Percentiles rank a stretch among this genome's conserved stretches.
phyloP scores from a whole-genome alignment of 2,113 vertebrate species.

The Macquaria australasica region DNA sequence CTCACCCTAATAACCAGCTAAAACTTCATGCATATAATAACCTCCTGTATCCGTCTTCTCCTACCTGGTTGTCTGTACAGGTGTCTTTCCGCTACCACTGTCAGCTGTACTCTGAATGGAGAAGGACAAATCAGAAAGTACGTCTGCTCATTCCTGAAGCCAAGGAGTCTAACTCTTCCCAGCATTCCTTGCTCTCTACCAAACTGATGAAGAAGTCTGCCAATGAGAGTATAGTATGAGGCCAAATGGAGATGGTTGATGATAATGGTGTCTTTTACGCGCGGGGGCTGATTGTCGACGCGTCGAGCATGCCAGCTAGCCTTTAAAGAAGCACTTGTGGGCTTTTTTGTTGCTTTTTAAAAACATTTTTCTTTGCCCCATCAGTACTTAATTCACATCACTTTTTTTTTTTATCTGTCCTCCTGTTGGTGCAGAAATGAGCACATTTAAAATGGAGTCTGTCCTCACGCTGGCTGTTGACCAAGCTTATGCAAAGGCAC shows the following conservation, averaged over 20 bases:
- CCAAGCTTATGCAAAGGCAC: slow-evolving; percentile 46
- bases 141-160: slow-evolving; percentile 88
- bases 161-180: slow-evolving; percentile 84
- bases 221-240: slow-evolving; percentile 93
- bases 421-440: slow-evolving; percentile 7
- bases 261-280: slow-evolving; percentile 33
- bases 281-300: slow-evolving; percentile 40
- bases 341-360: slow-evolving; percentile 10
- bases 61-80: slow-evolving; percentile 71
- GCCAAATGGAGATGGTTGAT: background rate
- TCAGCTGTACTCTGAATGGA: slow-evolving; percentile 97
- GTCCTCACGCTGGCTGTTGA: slow-evolving; percentile 30
- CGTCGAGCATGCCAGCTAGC: slow-evolving; percentile 36
- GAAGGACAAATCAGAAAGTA: slow-evolving; percentile 96
- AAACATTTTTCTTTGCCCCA: slow-evolving; percentile 43
- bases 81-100: slow-evolving; percentile 99
- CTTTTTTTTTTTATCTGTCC: background rate
- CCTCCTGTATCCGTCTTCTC: background rate
- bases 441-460: slow-evolving; percentile 4
- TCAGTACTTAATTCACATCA: slow-evolving; percentile 54
- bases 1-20: background rate
- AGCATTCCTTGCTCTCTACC: slow-evolving; percentile 89
- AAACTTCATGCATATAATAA: background rate
- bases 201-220: slow-evolving; percentile 90
- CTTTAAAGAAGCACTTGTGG: slow-evolving; percentile 66